phyloP scores from a whole-genome alignment of 2,113 vertebrate genomes.

The Pipra filicauda region DNA sequence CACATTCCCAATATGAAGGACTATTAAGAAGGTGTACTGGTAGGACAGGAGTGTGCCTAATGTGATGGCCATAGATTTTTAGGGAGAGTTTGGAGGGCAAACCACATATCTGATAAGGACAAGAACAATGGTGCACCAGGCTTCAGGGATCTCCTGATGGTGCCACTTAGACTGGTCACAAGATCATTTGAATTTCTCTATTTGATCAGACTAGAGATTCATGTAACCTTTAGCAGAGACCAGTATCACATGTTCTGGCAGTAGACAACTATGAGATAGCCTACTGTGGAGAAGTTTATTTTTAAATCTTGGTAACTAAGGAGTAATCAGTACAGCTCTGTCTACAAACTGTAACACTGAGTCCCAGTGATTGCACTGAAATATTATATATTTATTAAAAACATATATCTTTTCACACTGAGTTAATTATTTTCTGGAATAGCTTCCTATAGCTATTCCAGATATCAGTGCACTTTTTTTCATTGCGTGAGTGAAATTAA shows the following conservation, averaged over 20 bases:
- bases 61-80: fast-evolving
- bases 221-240: background rate
- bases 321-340: background rate
- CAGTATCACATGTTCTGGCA: background rate
- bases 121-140: background rate
- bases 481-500: background rate
- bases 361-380: background rate
- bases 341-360: background rate
- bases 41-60: background rate
- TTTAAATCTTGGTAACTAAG: background rate
- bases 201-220: background rate
- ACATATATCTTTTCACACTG: background rate
- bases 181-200: background rate
- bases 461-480: background rate
- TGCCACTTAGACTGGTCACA: background rate
- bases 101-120: background rate
- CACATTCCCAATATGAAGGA: fast-evolving
- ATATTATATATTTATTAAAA: background rate
- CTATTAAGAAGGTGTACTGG: background rate
- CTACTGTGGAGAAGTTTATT: background rate
- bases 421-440: background rate
- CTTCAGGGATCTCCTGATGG: background rate
- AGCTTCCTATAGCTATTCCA: background rate
- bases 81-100: background rate
- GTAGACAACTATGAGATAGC: background rate